Conservation (phyloP, 2,888 invertebrate species). For the Cybosia mesomella region DNA sequence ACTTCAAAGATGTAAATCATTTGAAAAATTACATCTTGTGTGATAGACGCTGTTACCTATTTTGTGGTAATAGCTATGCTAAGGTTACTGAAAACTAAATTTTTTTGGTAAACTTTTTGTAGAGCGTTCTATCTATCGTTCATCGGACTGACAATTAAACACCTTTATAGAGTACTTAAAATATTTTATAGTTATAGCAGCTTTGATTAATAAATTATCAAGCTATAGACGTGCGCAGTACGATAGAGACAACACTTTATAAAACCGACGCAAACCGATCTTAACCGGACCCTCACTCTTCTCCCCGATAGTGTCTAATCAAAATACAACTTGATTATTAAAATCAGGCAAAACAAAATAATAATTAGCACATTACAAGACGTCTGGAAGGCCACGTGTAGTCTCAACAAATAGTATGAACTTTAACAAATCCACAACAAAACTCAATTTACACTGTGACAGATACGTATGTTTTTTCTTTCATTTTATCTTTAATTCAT, state of each 20-base stretch:
- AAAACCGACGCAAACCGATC: no score
- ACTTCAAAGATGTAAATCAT: not conserved
- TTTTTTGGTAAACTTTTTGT: not conserved
- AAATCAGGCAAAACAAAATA: not conserved
- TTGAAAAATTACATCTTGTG: not conserved
- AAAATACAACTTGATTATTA: not conserved
- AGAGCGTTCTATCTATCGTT: not conserved
- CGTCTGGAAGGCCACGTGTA: not conserved
- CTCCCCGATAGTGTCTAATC: not conserved
- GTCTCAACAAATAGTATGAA: not conserved
- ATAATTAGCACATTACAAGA: not conserved
- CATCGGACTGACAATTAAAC: not conserved
- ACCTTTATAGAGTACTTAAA: not conserved
- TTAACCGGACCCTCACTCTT: not conserved
- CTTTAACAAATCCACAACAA: not conserved
- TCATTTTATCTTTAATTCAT: constrained; percentile 36
- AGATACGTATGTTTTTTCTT: not conserved
- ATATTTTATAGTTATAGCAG: no score
- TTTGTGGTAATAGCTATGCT: not conserved
- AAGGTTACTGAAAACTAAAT: not conserved
- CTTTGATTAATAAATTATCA: no score
- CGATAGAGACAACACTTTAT: no score
- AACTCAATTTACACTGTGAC: constrained; percentile 4
- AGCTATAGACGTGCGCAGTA: no score
- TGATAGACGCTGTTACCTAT: not conserved